Evolutionary conservation across 2,113 vertebrate genomes (phyloP), one percentile per base, ranked within the genome.

Genomic region (Carettochelys insculpta): DNA sequence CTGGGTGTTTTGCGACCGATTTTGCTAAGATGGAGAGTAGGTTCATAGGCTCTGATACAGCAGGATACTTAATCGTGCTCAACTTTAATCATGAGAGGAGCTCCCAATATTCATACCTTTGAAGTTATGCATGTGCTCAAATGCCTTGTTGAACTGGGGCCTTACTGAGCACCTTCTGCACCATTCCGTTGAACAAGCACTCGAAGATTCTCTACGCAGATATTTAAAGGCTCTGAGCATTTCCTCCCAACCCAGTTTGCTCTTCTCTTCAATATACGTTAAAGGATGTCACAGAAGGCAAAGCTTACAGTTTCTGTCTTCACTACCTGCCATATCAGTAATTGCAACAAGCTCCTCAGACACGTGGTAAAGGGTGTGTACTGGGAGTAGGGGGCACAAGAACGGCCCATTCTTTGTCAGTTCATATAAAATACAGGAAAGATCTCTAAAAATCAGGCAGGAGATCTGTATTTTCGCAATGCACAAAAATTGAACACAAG

Each of bases 291-390:
- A 87, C 27, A 85, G 80, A 91, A 94, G 14, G 2, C 41, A 86
- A 77, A 43, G 90, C 71, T 43, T 56, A 19, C 24, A 43, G 29
- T 80, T 92, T 80, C 81, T 50, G 29, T 50, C 10, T 86, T 7
- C 92, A 77, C 45, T 76, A 45, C 7, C 43, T 89, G 34, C 6
- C 78, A 10, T 27, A 93, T 48, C 76, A 51, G 0, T 5, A 89
- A 17, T 43, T 43, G 0, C 0, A 0, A 0, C 53, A 41, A 65
- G 71, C 79, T 88, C 88, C 29, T 38, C 43, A 82, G 4, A 27
- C 6, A 54, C 4, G 9, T 5, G 45, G 5, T 61, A 45, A 87
- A 38, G 56, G 77, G 41, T 31, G 54, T 29, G 68, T 12, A n/a
- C n/a, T n/a, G n/a, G 22, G 58, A 12, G 68, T 3, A n/a, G 38